These are phyloP conservation scores for Phengaris arion DNA, from an alignment of 2,888 invertebrate species.

Conservation along the genomic window DNA sequence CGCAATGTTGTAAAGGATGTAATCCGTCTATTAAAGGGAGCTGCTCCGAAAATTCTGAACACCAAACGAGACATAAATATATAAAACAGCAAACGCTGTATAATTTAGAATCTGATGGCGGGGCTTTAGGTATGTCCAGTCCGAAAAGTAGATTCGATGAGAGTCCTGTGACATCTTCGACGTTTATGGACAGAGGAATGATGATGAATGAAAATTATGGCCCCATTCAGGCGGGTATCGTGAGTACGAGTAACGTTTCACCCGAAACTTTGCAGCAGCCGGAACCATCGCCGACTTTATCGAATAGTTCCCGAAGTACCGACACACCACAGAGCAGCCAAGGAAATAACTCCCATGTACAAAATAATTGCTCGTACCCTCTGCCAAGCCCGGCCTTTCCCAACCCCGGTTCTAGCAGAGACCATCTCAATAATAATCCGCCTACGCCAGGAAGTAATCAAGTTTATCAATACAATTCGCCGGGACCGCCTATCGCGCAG, in stretches of 20 bases:
- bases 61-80: slow-evolving; percentile 61
- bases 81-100: slow-evolving; percentile 59
- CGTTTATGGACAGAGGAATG: slow-evolving; percentile 79
- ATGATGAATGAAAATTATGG: slow-evolving; percentile 82
- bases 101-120: slow-evolving; percentile 71
- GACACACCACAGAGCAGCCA: slow-evolving; percentile 71
- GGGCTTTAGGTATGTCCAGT: slow-evolving; percentile 67
- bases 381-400: slow-evolving; percentile 76
- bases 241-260: slow-evolving; percentile 90
- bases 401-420: slow-evolving; percentile 64
- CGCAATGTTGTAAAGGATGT: slow-evolving; percentile 76
- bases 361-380: slow-evolving; percentile 62
- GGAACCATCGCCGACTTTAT: slow-evolving; percentile 81
- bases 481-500: slow-evolving; percentile 60
- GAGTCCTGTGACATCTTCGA: slow-evolving; percentile 85
- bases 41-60: slow-evolving; percentile 62
- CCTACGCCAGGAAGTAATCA: slow-evolving; percentile 61
- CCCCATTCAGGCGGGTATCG: slow-evolving; percentile 91
- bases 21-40: slow-evolving; percentile 65
- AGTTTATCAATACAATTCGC: slow-evolving; percentile 61
- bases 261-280: slow-evolving; percentile 79
- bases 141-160: slow-evolving; percentile 77
- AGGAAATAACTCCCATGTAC: slow-evolving; percentile 57
- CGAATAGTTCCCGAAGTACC: slow-evolving; percentile 73
- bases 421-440: slow-evolving; percentile 61